Conservation (phyloP, 2,797 vertebrate species). For the Loriculus beryllinus region DNA sequence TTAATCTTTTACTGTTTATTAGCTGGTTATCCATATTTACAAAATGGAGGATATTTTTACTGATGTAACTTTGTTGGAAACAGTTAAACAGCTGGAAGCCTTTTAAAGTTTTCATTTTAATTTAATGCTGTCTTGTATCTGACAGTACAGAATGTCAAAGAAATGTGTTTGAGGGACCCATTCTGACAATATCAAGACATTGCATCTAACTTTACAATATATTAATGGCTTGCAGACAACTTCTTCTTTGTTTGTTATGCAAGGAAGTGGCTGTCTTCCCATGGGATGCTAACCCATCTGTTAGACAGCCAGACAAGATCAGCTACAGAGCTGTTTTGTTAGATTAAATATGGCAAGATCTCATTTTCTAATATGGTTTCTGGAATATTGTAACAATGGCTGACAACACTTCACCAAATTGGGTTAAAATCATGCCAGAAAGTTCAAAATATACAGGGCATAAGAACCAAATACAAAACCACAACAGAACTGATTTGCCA, state of each 20-base stretch:
- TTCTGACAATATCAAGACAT: conserved; percentile 52
- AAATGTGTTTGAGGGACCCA: conserved; percentile 40
- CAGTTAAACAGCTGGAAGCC: not conserved
- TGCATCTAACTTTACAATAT: conserved; percentile 55
- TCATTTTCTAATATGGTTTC: conserved; percentile 24
- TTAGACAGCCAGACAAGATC: conserved; percentile 46
- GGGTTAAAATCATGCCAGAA: not conserved
- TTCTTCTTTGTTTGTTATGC: conserved; percentile 61
- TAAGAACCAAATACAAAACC: not conserved
- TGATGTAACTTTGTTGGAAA: not conserved
- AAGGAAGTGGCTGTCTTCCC: conserved; percentile 61
- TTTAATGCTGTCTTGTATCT: conserved; percentile 41
- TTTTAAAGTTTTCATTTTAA: conserved; percentile 45
- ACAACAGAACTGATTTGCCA: not conserved
- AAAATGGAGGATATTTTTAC: not conserved
- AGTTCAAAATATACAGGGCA: not conserved
- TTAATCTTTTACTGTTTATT: not conserved
- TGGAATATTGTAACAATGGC: not conserved
- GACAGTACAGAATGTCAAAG: conserved; percentile 49
- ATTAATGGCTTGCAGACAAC: conserved; percentile 62
- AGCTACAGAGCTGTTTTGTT: conserved; percentile 31
- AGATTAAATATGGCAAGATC: conserved; percentile 28
- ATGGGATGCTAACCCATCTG: conserved; percentile 58
- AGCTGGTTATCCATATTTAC: not conserved
- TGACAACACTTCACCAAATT: not conserved